These are phyloP conservation scores for Luidia sarsii DNA, from an alignment of 53 echinoderm and acorn worm genomes.

Conservation along the genomic window DNA sequence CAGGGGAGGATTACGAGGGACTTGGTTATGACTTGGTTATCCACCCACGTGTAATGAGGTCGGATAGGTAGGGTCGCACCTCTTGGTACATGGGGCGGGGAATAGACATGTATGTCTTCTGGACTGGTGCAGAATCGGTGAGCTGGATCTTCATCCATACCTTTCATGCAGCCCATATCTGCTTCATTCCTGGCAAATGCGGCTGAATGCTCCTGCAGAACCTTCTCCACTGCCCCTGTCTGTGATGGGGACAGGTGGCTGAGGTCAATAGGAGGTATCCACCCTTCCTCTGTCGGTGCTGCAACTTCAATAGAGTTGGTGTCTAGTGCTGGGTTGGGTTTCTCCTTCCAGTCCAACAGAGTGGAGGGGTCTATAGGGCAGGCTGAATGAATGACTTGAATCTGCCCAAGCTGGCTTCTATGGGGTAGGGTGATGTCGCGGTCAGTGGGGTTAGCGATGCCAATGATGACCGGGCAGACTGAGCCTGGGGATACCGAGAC, in stretches of 20 bases:
- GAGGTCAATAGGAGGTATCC: slow-evolving; percentile 29
- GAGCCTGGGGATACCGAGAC: not conserved
- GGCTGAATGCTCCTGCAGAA: slow-evolving; percentile 44
- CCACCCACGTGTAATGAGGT: slow-evolving; percentile 54
- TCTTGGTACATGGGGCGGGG: slow-evolving; percentile 52
- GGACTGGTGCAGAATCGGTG: slow-evolving; percentile 49
- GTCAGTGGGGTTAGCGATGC: slow-evolving; percentile 29
- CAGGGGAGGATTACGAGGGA: slow-evolving; percentile 55
- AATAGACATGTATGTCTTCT: slow-evolving; percentile 58
- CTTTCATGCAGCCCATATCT: slow-evolving; percentile 37
- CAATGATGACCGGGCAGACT: not conserved
- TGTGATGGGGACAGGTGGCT: not conserved
- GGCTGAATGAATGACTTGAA: not conserved
- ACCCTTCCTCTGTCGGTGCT: not conserved
- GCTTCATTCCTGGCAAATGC: slow-evolving; percentile 52
- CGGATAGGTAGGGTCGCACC: slow-evolving; percentile 60
- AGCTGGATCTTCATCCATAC: slow-evolving; percentile 51
- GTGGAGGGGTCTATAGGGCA: not conserved
- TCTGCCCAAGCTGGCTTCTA: slow-evolving; percentile 17
- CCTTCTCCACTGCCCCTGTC: not conserved
- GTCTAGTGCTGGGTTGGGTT: not conserved
- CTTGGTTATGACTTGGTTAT: slow-evolving; percentile 50
- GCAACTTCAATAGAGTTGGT: not conserved
- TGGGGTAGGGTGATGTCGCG: slow-evolving; percentile 20
- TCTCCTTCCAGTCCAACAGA: not conserved